Conservation (phyloP, 2,797 vertebrate genomes). For the Paguma larvata region DNA sequence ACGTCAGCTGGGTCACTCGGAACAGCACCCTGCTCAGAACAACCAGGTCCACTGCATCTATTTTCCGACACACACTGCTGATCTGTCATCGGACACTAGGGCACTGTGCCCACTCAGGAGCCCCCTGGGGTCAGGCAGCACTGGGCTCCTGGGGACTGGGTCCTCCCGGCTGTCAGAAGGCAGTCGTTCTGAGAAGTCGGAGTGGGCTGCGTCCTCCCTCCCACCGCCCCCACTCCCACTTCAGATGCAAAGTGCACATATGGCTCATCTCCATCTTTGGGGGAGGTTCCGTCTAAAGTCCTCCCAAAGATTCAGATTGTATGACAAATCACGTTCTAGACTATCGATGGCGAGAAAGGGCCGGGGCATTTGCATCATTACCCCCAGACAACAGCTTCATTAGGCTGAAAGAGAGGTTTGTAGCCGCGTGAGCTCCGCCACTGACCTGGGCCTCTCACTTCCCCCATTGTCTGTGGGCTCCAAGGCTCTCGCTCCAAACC, state of each 20-base stretch:
- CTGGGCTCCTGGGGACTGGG: conserved; percentile 69
- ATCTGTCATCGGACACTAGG: not conserved
- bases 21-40: not conserved
- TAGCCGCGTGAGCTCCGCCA: conserved; percentile 92
- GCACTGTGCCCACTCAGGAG: conserved; percentile 43
- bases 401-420: conserved; percentile 94
- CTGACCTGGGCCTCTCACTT: conserved; percentile 92
- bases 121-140: conserved; percentile 64
- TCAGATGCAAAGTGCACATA: conserved; percentile 97
- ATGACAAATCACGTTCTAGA: conserved; percentile 96
- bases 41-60: not conserved
- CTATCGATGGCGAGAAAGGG: conserved; percentile 83
- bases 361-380: conserved; percentile 88
- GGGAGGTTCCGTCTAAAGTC: conserved; percentile 88
- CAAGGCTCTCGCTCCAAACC: conserved; percentile 92
- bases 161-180: conserved; percentile 74
- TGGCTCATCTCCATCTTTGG: conserved; percentile 90
- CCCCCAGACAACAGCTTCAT: conserved; percentile 96
- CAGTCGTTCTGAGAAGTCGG: conserved; percentile 48
- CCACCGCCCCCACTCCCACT: conserved; percentile 76
- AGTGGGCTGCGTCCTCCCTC: conserved; percentile 51
- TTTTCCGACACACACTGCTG: not conserved
- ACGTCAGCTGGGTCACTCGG: not conserved
- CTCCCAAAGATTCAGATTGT: conserved; percentile 96
- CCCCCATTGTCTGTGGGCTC: conserved; percentile 92